Conservation (phyloP, 2,888 invertebrate genomes). For the Drosophila meridiana region DNA sequence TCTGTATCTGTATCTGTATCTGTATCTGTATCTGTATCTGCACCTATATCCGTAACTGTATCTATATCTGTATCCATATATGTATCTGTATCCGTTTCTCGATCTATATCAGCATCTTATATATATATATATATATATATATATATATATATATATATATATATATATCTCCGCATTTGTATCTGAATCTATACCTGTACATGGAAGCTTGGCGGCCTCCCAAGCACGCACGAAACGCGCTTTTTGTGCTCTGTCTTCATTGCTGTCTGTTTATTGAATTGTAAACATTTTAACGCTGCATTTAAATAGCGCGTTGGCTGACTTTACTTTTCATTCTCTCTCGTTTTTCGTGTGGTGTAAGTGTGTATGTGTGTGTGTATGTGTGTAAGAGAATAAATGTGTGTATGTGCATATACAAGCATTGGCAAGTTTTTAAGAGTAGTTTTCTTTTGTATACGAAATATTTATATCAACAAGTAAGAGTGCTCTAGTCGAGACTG, state of each 20-base stretch:
- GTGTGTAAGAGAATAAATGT: not conserved
- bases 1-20: not conserved
- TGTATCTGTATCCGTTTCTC: constrained; percentile 4
- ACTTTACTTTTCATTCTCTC: constrained; percentile 29
- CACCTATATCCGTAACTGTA: not conserved
- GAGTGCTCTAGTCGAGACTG: too few relatives aligned
- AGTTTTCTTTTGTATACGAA: constrained; percentile 14
- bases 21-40: not conserved
- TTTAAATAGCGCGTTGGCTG: constrained; percentile 71
- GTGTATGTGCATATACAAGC: constrained; percentile 1
- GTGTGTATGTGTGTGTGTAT: not conserved
- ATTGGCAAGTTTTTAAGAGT: constrained; percentile 39
- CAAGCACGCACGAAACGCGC: constrained; percentile 22
- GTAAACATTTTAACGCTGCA: constrained; percentile 82
- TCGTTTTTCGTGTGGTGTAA: not conserved
- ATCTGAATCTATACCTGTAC: constrained; percentile 30
- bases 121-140: not conserved
- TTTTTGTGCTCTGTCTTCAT: constrained; percentile 45
- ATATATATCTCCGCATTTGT: not conserved
- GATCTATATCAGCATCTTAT: not conserved
- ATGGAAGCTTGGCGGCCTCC: constrained; percentile 33
- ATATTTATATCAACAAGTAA: not conserved
- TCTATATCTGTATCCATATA: too few relatives aligned
- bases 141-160: not conserved
- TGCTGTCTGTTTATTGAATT: constrained; percentile 73